Percentiles rank a stretch among this genome's conserved stretches.
phyloP scores from a whole-genome alignment of 1,140 invertebrate genomes.

The Zophobas morio region DNA sequence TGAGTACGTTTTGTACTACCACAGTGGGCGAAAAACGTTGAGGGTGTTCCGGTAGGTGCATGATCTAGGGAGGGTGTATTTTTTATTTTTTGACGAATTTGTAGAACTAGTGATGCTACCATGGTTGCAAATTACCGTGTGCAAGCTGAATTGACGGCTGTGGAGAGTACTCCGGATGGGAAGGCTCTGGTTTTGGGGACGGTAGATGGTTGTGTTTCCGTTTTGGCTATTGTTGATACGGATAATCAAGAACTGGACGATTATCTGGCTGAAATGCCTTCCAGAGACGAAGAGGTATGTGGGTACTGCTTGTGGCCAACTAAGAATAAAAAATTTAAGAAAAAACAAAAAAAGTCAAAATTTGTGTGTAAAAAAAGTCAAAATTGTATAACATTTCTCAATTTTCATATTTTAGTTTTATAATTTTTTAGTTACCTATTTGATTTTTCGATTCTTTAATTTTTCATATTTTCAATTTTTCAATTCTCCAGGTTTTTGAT shows the following conservation, averaged over 20 bases:
- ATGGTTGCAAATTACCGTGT: constrained; percentile 95
- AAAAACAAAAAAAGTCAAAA: no score
- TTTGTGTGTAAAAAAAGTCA: no score
- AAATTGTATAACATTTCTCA: no score
- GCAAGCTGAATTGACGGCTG: constrained; percentile 91
- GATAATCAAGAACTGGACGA: constrained; percentile 74
- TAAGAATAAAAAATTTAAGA: no score
- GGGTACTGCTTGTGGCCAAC: neutral
- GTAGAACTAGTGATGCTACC: constrained; percentile 86
- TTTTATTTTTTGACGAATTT: constrained; percentile 25
- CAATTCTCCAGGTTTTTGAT: no score
- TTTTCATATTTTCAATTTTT: no score
- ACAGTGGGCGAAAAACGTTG: constrained; percentile 93
- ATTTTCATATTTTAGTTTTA: no score
- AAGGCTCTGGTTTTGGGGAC: constrained; percentile 89
- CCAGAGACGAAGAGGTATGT: constrained; percentile 78
- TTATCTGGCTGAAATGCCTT: constrained; percentile 79
- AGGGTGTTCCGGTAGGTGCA: constrained; percentile 84
- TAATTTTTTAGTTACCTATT: no score
- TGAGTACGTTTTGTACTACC: constrained; percentile 97
- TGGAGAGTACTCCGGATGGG: constrained; percentile 87
- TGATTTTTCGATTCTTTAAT: no score
- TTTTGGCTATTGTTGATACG: constrained; percentile 92
- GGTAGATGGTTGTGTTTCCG: constrained; percentile 93
- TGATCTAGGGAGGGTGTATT: constrained; percentile 22